phyloP scores from a whole-genome alignment of 1,140 invertebrate species.

The Hycleus phaleratus region DNA sequence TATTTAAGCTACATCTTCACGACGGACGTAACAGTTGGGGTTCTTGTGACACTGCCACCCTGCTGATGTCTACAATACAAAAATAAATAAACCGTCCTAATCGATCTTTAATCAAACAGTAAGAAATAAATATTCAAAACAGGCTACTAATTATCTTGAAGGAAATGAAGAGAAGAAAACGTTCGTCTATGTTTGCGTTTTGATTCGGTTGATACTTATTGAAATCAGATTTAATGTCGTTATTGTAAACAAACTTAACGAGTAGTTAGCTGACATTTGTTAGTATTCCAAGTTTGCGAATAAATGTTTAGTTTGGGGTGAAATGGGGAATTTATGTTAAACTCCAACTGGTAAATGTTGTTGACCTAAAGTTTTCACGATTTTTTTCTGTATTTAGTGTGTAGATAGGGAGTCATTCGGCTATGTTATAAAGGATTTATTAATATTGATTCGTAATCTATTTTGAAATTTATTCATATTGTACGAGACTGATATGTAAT shows the following conservation, averaged over 20 bases:
- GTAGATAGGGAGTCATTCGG: too few species aligned
- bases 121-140: not conserved
- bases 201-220: too few species aligned
- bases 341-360: slow-evolving; percentile 22
- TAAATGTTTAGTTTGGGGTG: slow-evolving; percentile 31
- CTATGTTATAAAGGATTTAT: too few species aligned
- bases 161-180: too few species aligned
- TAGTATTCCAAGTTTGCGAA: slow-evolving; percentile 25
- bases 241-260: slow-evolving; percentile 22
- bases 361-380: slow-evolving; percentile 29
- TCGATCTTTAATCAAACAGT: not conserved
- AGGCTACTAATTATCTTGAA: too few species aligned
- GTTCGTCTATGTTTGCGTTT: too few species aligned
- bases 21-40: not conserved
- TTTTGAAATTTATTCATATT: too few species aligned
- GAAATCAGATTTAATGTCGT: too few species aligned
- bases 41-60: not conserved
- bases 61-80: not conserved
- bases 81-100: too few species aligned
- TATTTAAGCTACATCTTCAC: slow-evolving; percentile 7
- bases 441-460: too few species aligned
- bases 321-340: slow-evolving; percentile 33
- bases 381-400: slow-evolving; percentile 15
- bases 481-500: too few species aligned
- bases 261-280: slow-evolving; percentile 21